A percentile compares a stretch with the other conserved stretches of the same genome.
Evolutionary conservation across 2,888 invertebrate species (phyloP).

Genomic region (Rutpela maculata): DNA sequence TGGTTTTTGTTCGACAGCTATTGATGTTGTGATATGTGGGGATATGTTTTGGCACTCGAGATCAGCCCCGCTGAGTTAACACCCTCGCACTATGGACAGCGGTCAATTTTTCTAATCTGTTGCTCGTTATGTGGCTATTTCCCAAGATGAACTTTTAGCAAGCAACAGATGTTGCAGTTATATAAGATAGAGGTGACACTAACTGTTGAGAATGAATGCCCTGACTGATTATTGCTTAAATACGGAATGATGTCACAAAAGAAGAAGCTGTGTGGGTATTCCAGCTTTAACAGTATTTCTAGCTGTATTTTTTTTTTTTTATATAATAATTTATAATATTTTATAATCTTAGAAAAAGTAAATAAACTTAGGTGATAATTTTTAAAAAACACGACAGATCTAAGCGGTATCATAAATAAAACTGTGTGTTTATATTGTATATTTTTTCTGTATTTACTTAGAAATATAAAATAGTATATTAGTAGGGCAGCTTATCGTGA

Average conservation of each 20-base stretch:
- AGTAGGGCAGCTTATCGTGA: no score
- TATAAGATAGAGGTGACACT: background rate
- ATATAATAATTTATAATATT: background rate
- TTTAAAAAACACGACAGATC: no score
- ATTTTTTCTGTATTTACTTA: no score
- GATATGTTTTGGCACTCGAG: slow-evolving; percentile 47
- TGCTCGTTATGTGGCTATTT: slow-evolving; percentile 35
- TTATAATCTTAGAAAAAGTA: background rate
- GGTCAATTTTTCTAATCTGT: slow-evolving; percentile 45
- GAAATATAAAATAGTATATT: no score
- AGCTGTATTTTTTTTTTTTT: background rate
- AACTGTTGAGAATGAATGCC: background rate
- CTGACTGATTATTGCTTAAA: background rate
- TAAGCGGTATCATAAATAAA: no score
- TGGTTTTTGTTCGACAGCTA: slow-evolving; percentile 29
- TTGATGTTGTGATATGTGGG: slow-evolving; percentile 40
- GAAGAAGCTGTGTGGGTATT: background rate
- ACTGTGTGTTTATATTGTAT: no score
- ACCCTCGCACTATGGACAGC: slow-evolving; percentile 44
- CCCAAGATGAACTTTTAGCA: slow-evolving; percentile 12
- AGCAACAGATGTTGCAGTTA: slow-evolving; percentile 34
- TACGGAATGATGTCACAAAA: background rate
- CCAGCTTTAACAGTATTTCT: background rate
- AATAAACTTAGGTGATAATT: no score
- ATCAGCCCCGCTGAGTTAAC: slow-evolving; percentile 46